A percentile compares a stretch with the other conserved stretches of the same genome.
phyloP scores from a whole-genome alignment of 2,888 invertebrate genomes.

The Hirudinaria manillensis region DNA sequence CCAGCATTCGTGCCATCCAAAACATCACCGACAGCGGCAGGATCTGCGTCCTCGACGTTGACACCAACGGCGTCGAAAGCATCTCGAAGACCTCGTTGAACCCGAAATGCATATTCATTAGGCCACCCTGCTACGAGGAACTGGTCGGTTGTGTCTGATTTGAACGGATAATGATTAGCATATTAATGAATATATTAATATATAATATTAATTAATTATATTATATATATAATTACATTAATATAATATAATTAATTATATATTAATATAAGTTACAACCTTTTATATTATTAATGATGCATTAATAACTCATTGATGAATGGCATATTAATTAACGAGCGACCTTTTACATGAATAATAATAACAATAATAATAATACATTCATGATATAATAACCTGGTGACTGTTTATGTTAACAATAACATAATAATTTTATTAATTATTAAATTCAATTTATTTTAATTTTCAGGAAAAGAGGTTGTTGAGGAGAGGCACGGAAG shows the following conservation, averaged over 20 bases:
- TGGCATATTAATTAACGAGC: too few relatives aligned
- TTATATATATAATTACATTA: too few relatives aligned
- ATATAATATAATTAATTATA: too few relatives aligned
- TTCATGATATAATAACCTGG: too few relatives aligned
- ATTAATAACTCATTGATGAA: too few relatives aligned
- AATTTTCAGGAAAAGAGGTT: conserved; percentile 53
- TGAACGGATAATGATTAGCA: not conserved
- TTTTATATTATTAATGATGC: too few relatives aligned
- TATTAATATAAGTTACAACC: too few relatives aligned
- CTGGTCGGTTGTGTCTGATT: conserved; percentile 58
- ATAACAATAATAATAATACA: too few relatives aligned
- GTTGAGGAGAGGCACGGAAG: conserved; percentile 77
- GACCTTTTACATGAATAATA: too few relatives aligned
- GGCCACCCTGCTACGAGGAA: conserved; percentile 78
- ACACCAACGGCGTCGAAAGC: conserved; percentile 86
- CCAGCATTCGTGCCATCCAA: conserved; percentile 64
- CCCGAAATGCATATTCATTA: conserved; percentile 79
- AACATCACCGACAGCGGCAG: conserved; percentile 73
- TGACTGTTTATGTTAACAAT: not conserved
- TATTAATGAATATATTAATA: not conserved
- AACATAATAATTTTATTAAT: not conserved
- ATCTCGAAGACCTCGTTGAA: conserved; percentile 73
- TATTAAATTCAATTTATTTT: not conserved
- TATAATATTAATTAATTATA: not conserved
- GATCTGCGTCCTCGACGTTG: conserved; percentile 88